phyloP scores from a whole-genome alignment of 2,113 vertebrate genomes.

The Casuarius casuarius region DNA sequence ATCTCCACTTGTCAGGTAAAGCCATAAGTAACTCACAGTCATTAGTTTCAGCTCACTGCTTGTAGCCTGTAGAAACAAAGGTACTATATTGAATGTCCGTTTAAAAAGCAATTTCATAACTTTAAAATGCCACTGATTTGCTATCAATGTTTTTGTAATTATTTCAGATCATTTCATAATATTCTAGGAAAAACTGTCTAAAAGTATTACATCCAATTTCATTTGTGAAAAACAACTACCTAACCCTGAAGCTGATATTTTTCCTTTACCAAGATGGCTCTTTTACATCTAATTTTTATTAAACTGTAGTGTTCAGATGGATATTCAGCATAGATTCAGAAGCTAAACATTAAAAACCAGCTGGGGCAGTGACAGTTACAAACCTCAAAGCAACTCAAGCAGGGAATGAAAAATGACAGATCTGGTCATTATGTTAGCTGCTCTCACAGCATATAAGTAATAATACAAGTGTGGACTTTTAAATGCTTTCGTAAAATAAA shows the following conservation, averaged over 20 bases:
- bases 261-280: slow-evolving; percentile 42
- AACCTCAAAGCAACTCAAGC: slow-evolving; percentile 48
- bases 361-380: not conserved
- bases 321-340: slow-evolving; percentile 42
- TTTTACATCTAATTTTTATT: slow-evolving; percentile 44
- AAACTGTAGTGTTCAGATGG: slow-evolving; percentile 37
- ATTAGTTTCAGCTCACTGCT: slow-evolving; percentile 78
- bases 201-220: slow-evolving; percentile 48
- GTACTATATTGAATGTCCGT: slow-evolving; percentile 62
- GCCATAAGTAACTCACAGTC: slow-evolving; percentile 55
- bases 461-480: not conserved
- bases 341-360: not conserved
- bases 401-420: slow-evolving; percentile 36
- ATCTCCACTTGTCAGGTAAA: slow-evolving; percentile 74
- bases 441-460: not conserved
- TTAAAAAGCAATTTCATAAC: slow-evolving; percentile 76
- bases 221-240: slow-evolving; percentile 39
- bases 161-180: slow-evolving; percentile 78
- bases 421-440: not conserved
- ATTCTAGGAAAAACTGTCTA: slow-evolving; percentile 59
- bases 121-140: slow-evolving; percentile 76
- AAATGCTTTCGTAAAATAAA: not conserved
- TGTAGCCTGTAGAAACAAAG: slow-evolving; percentile 68
- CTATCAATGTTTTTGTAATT: slow-evolving; percentile 76
- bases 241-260: slow-evolving; percentile 32